Evolutionary conservation across 2,113 vertebrate genomes (phyloP), one percentile per base, ranked within the genome.

Genomic region (Cardinalis cardinalis): DNA sequence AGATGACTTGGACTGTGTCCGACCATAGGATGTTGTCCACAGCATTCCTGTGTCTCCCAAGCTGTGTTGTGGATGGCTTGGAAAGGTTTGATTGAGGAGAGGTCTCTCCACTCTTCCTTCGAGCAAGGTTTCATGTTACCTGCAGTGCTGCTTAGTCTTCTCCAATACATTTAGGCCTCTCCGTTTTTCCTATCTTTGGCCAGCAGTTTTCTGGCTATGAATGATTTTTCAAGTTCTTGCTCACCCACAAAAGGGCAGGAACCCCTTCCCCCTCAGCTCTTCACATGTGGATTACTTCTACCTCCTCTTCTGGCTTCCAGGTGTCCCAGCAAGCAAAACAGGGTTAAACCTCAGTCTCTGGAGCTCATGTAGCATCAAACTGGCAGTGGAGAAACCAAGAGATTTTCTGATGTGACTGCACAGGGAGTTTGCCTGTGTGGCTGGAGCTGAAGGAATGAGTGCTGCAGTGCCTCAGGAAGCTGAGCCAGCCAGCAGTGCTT

Each of bases 401-500:
- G 40, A 29, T 53, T 34, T 10, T 26, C 19, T 23, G 14, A 23
- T 1, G 3, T 66, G 53, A 12, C 38, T 52, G 29, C 46, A 52
- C 40, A 64, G 20, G 9, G 9, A 25, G 21, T 34, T 58, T 59
- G 29, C 41, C 24, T 0, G 0, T 56, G 9, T 4, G 9, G 32
- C 52, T 76, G 19, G 13, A 77, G 55, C 29, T 49, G 52, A 46
- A 82, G 43, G 78, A n/a, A 4, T 6, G 56, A 63, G 32, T 61
- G 1, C 3, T 75, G 85, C 10, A 2, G 38, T 46, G 73, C 32
- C 0, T 5, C 0, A 0, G 24, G 36, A 9, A 63, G n/a, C 31
- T 0, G 0, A 43, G 28, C 38, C 9, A 11, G 40, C 29, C 6
- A 2, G 21, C 52, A 34, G 21, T 3, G 4, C 64, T 81, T 1